phyloP scores from a whole-genome alignment of 2,888 invertebrate species.

The Dryobota labecula region DNA sequence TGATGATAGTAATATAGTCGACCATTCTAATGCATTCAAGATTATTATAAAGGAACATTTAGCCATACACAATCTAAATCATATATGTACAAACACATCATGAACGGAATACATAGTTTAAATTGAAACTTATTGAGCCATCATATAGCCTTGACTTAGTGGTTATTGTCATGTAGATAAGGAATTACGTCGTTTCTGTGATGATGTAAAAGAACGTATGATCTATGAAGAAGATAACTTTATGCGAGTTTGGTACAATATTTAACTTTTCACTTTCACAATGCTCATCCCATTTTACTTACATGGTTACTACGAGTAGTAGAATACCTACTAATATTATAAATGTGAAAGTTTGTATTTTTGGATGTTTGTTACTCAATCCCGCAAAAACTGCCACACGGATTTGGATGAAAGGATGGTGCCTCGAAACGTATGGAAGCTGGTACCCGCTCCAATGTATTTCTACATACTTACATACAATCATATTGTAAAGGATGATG shows the following conservation, averaged over 20 bases:
- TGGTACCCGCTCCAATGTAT: too few relatives aligned
- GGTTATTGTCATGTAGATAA: conserved; percentile 45
- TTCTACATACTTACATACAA: too few relatives aligned
- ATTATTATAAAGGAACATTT: background rate
- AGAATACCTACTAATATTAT: too few relatives aligned
- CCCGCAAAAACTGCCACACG: too few relatives aligned
- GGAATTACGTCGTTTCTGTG: conserved; percentile 33
- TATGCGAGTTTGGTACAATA: background rate
- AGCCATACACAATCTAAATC: background rate
- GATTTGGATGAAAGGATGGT: too few relatives aligned
- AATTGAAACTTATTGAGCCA: conserved; percentile 25
- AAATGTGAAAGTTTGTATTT: too few relatives aligned
- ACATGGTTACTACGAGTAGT: too few relatives aligned
- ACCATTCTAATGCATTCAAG: background rate
- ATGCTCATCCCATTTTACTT: background rate
- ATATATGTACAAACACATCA: conserved; percentile 14
- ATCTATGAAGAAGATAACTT: conserved; percentile 2
- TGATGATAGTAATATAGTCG: background rate
- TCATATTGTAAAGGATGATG: too few relatives aligned
- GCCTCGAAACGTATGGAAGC: too few relatives aligned
- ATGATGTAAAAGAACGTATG: background rate
- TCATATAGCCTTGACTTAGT: conserved; percentile 43
- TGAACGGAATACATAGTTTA: conserved; percentile 6
- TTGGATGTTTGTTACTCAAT: too few relatives aligned
- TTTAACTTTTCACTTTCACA: background rate